Evolutionary conservation across 2,113 vertebrate genomes (phyloP).

Genomic region (Rissa tridactyla): DNA sequence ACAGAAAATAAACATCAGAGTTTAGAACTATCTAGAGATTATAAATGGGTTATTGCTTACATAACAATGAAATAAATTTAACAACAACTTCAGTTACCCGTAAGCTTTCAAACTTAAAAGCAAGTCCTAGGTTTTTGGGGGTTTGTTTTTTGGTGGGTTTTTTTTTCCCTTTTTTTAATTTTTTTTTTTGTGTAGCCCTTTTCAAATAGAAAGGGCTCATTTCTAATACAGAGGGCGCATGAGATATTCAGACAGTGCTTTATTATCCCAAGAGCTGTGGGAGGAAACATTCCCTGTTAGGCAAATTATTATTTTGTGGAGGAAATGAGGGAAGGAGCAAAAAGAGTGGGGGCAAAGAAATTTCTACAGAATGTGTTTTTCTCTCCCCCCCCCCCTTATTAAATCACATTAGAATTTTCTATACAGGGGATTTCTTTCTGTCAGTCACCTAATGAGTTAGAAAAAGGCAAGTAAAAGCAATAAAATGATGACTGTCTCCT

Average conservation of each 20-base stretch:
- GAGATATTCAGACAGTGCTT: not conserved
- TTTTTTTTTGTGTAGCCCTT: not conserved
- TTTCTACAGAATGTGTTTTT: not conserved
- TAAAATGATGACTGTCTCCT: not conserved
- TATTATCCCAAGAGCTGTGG: not conserved
- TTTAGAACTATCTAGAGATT: not conserved
- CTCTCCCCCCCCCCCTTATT: fast-evolving
- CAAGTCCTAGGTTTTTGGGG: not conserved
- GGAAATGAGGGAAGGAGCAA: not conserved
- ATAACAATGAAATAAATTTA: not conserved
- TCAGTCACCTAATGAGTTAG: not conserved
- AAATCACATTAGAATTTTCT: not conserved
- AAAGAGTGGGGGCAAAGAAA: not conserved
- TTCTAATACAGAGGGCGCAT: not conserved
- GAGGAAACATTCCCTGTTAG: not conserved
- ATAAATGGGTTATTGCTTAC: not conserved
- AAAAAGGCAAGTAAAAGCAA: not conserved
- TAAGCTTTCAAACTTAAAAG: not conserved
- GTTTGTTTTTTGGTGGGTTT: no score
- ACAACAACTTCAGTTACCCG: not conserved
- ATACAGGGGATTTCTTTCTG: not conserved
- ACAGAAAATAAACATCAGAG: not conserved
- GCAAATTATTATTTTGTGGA: not conserved
- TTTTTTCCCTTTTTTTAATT: no score
- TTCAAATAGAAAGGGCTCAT: not conserved